Evolutionary conservation across 2,888 invertebrate genomes (phyloP).

Genomic region (Chalcosyrphus nemorum): DNA sequence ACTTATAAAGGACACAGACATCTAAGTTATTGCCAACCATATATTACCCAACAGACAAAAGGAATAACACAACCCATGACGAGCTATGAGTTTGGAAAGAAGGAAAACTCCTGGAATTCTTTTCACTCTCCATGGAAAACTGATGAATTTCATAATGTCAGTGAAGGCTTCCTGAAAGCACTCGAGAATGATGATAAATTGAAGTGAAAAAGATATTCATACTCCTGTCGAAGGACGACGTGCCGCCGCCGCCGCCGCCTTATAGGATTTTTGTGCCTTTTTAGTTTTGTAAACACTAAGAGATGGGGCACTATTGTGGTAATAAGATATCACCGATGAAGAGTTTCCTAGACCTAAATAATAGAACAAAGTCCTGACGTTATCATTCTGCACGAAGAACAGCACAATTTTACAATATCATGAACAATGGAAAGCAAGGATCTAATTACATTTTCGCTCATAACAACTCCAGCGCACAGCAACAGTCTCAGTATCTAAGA

Average conservation of each 20-base stretch:
- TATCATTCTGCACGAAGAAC: slow-evolving; percentile 8
- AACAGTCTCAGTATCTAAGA: background rate
- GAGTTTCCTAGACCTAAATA: background rate
- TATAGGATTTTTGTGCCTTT: slow-evolving; percentile 3
- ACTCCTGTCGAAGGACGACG: background rate
- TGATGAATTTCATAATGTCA: slow-evolving; percentile 23
- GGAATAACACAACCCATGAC: too few species aligned
- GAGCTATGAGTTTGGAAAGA: slow-evolving; percentile 3
- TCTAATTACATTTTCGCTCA: slow-evolving; percentile 40
- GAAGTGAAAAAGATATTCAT: slow-evolving; percentile 38
- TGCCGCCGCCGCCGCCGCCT: too few species aligned
- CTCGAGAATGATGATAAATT: slow-evolving; percentile 46
- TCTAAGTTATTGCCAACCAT: slow-evolving; percentile 7
- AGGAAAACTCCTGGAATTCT: background rate
- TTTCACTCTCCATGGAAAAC: slow-evolving; percentile 2
- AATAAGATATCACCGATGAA: slow-evolving; percentile 13
- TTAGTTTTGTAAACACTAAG: background rate
- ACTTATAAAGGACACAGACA: background rate
- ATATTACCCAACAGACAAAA: slow-evolving; percentile 11
- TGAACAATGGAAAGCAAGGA: slow-evolving; percentile 32
- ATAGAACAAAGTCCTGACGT: background rate
- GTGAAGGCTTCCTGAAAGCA: slow-evolving; percentile 20
- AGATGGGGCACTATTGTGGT: background rate
- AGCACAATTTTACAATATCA: slow-evolving; percentile 22
- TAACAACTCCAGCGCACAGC: slow-evolving; percentile 5